Conservation (phyloP, 2,888 invertebrate genomes). For the Frankliniella fusca region DNA sequence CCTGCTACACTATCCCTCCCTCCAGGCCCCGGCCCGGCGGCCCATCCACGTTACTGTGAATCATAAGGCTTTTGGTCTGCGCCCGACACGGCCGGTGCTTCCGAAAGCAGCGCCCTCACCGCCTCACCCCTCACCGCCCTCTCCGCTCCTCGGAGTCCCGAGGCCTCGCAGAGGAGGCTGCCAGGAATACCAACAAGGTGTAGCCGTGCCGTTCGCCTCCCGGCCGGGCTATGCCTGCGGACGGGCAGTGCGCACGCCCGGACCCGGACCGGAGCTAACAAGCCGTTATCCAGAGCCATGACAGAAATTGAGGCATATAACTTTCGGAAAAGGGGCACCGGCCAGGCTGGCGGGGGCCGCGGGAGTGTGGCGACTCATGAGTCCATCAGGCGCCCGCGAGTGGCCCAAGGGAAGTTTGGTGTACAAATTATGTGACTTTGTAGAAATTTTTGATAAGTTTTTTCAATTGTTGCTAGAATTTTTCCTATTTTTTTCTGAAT, state of each 20-base stretch:
- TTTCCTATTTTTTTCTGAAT: too few relatives aligned
- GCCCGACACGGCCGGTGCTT: background rate
- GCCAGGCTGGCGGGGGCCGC: background rate
- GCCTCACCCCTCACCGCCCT: background rate
- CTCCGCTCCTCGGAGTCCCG: background rate
- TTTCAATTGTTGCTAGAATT: too few relatives aligned
- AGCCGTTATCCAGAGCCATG: background rate
- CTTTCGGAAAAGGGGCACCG: background rate
- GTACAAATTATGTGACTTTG: too few relatives aligned
- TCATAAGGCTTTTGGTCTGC: background rate
- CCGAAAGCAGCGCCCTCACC: background rate
- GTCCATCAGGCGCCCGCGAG: background rate
- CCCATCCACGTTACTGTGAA: background rate
- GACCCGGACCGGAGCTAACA: background rate
- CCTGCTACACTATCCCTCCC: too few relatives aligned
- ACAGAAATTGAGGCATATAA: constrained; percentile 21
- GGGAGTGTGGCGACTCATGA: background rate
- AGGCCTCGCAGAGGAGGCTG: background rate
- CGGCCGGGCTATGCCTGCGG: background rate
- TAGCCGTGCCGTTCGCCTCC: too few relatives aligned
- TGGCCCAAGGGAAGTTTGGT: too few relatives aligned
- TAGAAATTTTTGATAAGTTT: too few relatives aligned
- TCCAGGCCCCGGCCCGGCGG: background rate
- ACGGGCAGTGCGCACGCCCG: background rate
- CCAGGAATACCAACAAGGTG: constrained; percentile 20